Evolutionary conservation across 2,888 invertebrate species (phyloP).

Genomic region (Eubasilissa splendida): DNA sequence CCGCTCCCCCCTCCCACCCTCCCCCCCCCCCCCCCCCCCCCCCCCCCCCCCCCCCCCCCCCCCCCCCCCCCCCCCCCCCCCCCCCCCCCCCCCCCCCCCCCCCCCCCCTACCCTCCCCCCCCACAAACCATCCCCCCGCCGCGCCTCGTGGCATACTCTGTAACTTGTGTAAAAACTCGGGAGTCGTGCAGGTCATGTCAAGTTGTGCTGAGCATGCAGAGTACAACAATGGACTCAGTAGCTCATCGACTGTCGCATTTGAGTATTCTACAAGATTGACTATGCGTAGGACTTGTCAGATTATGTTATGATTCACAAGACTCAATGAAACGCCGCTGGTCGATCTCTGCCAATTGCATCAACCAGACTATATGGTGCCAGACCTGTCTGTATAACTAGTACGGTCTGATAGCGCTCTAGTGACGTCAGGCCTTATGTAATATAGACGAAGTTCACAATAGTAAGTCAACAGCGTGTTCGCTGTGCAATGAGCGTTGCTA

Average conservation of each 20-base stretch:
- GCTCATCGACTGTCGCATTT: background rate
- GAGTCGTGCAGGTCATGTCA: background rate
- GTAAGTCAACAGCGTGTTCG: too few relatives aligned
- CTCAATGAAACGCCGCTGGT: too few relatives aligned
- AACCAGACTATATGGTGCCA: too few relatives aligned
- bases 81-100: background rate
- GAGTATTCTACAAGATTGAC: background rate
- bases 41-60: background rate
- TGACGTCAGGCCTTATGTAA: too few relatives aligned
- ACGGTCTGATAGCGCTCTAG: too few relatives aligned
- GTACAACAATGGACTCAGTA: background rate
- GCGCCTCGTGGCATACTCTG: background rate
- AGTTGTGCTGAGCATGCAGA: background rate
- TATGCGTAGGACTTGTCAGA: too few relatives aligned
- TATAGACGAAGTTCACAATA: too few relatives aligned
- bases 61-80: background rate
- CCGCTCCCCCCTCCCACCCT: background rate
- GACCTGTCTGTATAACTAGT: too few relatives aligned
- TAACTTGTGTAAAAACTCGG: background rate
- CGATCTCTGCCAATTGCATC: too few relatives aligned
- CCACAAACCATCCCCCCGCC: background rate
- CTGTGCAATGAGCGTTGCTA: too few relatives aligned
- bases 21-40: background rate
- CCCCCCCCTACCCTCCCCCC: background rate
- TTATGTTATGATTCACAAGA: too few relatives aligned